Conservation (phyloP, 2,888 invertebrate species). For the Phania funesta region DNA sequence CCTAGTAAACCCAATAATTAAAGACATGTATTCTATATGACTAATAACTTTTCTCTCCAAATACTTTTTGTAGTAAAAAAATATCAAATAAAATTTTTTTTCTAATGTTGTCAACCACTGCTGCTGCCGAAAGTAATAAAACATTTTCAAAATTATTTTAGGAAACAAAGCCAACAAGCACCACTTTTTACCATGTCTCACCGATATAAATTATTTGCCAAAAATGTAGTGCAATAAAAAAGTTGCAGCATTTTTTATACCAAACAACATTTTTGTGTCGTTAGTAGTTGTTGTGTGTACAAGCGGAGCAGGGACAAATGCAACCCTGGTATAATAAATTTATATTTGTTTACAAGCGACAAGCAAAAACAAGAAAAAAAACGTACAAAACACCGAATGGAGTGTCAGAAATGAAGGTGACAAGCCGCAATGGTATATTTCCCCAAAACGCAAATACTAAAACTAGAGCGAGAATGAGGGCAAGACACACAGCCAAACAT, state of each 20-base stretch:
- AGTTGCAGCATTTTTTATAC: no score
- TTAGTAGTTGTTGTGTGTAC: constrained; percentile 24
- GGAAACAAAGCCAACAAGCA: constrained; percentile 12
- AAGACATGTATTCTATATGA: not conserved
- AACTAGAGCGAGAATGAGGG: constrained; percentile 15
- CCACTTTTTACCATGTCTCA: constrained; percentile 28
- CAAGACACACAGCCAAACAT: not conserved
- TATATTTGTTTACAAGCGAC: constrained; percentile 13
- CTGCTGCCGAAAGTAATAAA: constrained; percentile 50
- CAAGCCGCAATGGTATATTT: constrained; percentile 77
- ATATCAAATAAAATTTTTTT: constrained; percentile 6
- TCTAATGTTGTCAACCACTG: constrained; percentile 28
- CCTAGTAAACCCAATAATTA: no score
- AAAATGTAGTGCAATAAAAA: constrained; percentile 3
- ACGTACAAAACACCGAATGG: not conserved
- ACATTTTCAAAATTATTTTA: constrained; percentile 47
- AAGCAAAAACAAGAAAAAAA: not conserved
- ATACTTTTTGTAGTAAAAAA: not conserved
- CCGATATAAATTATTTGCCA: constrained; percentile 53
- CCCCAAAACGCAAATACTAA: constrained; percentile 36
- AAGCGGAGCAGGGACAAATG: not conserved
- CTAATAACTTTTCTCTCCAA: not conserved
- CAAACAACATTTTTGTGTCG: constrained; percentile 33
- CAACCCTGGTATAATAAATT: constrained; percentile 26
- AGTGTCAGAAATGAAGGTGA: constrained; percentile 55